Evolutionary conservation across 2,797 vertebrate species (phyloP).

Genomic region (Vespertilio murinus): DNA sequence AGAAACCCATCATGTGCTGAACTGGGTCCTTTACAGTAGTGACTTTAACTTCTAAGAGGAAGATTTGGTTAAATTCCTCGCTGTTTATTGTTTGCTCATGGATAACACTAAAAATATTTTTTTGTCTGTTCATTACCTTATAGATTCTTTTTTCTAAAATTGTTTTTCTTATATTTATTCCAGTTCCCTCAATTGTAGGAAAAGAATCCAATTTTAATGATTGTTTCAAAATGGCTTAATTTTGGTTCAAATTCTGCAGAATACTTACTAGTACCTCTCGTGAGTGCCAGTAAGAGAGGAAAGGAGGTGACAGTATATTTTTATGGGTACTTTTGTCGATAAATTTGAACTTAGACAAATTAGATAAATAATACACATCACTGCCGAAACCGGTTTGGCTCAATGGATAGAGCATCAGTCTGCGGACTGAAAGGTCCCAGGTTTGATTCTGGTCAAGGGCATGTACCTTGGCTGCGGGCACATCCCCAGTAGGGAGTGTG

Average conservation of each 20-base stretch:
- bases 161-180: slow-evolving; percentile 7
- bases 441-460: no score
- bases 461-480: no score
- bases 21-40: neutral
- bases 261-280: neutral
- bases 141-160: neutral
- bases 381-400: no score
- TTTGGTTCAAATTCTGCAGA: neutral
- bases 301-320: neutral
- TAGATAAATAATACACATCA: neutral
- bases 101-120: slow-evolving; percentile 2
- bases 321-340: neutral
- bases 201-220: neutral
- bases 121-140: neutral
- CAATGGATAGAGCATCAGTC: no score
- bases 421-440: no score
- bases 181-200: neutral
- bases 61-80: neutral
- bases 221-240: neutral
- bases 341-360: neutral
- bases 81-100: neutral
- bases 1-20: slow-evolving; percentile 3
- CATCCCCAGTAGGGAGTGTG: no score
- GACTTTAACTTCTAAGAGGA: neutral
- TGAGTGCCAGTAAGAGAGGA: neutral